phyloP scores from a whole-genome alignment of 2,888 invertebrate species.

The Eilema depressum region DNA sequence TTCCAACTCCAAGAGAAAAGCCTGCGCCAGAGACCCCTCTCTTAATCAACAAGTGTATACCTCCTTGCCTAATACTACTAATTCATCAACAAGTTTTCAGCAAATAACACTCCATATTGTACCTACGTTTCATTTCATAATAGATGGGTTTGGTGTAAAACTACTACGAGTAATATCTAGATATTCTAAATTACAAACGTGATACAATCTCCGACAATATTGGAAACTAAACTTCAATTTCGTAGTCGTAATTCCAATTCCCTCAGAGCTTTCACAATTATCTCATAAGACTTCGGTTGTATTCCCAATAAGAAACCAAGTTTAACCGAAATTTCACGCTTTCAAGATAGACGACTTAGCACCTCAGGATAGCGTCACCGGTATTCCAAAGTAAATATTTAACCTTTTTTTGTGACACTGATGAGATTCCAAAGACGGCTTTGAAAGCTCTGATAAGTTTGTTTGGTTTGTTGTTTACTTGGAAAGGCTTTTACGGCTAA shows the following conservation, averaged over 20 bases:
- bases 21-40: too few relatives aligned
- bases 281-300: not conserved
- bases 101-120: not conserved
- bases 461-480: slow-evolving; percentile 56
- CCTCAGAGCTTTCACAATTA: not conserved
- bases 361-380: slow-evolving; percentile 19
- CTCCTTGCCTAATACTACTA: too few relatives aligned
- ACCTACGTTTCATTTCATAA: not conserved
- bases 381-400: slow-evolving; percentile 54
- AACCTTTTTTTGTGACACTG: slow-evolving; percentile 55
- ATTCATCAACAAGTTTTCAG: not conserved
- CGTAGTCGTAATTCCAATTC: not conserved
- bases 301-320: not conserved
- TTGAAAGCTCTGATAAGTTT: slow-evolving; percentile 58
- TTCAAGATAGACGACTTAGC: slow-evolving; percentile 7
- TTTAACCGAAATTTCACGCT: not conserved
- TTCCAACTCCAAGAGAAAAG: too few relatives aligned
- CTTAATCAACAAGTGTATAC: too few relatives aligned
- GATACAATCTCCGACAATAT: not conserved
- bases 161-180: not conserved
- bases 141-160: not conserved
- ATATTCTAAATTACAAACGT: not conserved
- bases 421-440: slow-evolving; percentile 45
- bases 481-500: slow-evolving; percentile 51
- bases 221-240: not conserved